phyloP scores from a whole-genome alignment of 2,113 vertebrate species.

The Hipposideros armiger region DNA sequence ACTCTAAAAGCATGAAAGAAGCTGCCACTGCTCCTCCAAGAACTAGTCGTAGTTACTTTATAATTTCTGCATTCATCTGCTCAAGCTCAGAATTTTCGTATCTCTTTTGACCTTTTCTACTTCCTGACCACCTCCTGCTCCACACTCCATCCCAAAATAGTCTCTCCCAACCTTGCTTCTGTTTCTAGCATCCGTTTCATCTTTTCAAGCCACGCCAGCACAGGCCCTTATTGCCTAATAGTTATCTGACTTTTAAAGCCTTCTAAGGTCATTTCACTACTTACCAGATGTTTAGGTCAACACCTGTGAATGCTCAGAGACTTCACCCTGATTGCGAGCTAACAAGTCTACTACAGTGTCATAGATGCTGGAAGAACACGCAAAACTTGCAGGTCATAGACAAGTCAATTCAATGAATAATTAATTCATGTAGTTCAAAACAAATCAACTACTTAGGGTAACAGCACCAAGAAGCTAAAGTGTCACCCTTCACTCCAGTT shows the following conservation, averaged over 20 bases:
- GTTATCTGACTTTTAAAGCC: not conserved
- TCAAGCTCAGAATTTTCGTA: not conserved
- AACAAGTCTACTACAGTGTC: not conserved
- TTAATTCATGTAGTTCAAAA: not conserved
- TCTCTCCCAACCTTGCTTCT: conserved; percentile 46
- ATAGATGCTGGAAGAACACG: not conserved
- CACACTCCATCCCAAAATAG: conserved; percentile 66
- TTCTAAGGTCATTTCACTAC: not conserved
- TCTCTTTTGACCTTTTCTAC: not conserved
- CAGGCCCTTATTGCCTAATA: not conserved
- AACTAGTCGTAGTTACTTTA: not conserved
- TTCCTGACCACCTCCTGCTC: conserved; percentile 1
- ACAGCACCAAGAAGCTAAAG: not conserved
- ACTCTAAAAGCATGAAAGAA: conserved; percentile 39
- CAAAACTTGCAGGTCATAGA: conserved; percentile 1
- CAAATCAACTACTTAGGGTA: not conserved
- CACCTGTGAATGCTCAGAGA: not conserved
- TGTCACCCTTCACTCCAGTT: not conserved
- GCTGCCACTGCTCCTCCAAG: not conserved
- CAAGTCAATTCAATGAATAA: conserved; percentile 5
- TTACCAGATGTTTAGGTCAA: conserved; percentile 12
- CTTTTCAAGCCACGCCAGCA: not conserved
- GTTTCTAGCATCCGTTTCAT: conserved; percentile 60
- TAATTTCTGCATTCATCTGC: not conserved
- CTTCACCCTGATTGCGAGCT: not conserved